Evolutionary conservation across 23 tunicate species (phyloP).

Genomic region (Styela clava): DNA sequence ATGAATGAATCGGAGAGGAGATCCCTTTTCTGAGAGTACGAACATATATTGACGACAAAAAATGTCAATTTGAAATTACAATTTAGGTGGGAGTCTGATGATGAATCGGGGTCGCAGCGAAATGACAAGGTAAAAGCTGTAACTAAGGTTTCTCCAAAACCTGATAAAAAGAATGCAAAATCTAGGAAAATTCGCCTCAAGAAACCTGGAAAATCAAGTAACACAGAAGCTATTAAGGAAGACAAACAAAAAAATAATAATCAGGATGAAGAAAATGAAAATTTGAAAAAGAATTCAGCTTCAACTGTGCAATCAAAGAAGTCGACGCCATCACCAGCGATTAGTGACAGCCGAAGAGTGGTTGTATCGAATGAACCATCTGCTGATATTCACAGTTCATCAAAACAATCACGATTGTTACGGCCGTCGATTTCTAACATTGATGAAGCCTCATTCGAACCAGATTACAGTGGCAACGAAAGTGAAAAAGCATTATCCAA

Average conservation of each 20-base stretch:
- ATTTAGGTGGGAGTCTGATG: constrained; percentile 36
- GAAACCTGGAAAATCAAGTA: not conserved
- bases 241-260: not conserved
- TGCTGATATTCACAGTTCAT: not conserved
- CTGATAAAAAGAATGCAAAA: not conserved
- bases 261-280: not conserved
- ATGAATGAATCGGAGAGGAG: too few species aligned
- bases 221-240: not conserved
- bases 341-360: constrained; percentile 22
- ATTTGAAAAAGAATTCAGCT: not conserved
- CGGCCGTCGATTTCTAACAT: constrained; percentile 23
- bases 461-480: constrained; percentile 17
- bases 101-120: not conserved
- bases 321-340: not conserved
- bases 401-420: not conserved
- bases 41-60: too few species aligned
- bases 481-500: constrained; percentile 24
- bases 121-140: not conserved
- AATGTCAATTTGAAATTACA: too few species aligned
- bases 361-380: constrained; percentile 14
- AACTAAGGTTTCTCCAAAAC: not conserved
- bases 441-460: constrained; percentile 26
- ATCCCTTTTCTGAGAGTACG: too few species aligned
- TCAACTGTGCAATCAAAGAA: not conserved
- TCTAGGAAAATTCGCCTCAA: constrained; percentile 23